Evolutionary conservation across 1,140 invertebrate species (phyloP).

Genomic region (Calephelis nemesis): DNA sequence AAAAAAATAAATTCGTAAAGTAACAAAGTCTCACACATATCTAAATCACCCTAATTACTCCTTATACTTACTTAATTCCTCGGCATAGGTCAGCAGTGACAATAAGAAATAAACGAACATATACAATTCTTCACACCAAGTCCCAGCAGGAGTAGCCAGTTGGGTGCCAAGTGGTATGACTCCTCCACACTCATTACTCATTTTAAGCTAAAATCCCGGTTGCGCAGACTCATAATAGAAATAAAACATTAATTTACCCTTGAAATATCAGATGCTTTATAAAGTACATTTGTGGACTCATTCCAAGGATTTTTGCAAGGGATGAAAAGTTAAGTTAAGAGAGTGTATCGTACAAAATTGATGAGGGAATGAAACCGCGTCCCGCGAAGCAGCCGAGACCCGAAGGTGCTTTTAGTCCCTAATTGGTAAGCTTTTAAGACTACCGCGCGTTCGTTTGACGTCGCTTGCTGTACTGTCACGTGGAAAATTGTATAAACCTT

Average conservation of each 20-base stretch:
- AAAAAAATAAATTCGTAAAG: too few species aligned
- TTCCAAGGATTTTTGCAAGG: conserved; percentile 30
- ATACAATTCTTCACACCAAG: too few species aligned
- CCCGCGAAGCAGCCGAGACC: conserved; percentile 47
- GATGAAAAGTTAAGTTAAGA: conserved; percentile 52
- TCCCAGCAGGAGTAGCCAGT: too few species aligned
- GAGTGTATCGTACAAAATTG: conserved; percentile 71
- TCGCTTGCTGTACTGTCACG: conserved; percentile 40
- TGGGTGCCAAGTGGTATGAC: too few species aligned
- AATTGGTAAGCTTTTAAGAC: conserved; percentile 80
- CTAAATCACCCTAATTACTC: too few species aligned
- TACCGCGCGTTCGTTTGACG: conserved; percentile 68
- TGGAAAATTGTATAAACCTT: conserved; percentile 19
- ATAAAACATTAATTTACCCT: background rate
- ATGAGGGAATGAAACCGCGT: conserved; percentile 64
- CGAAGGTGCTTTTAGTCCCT: conserved; percentile 78
- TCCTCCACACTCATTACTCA: too few species aligned
- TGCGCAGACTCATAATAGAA: too few species aligned
- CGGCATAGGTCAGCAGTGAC: too few species aligned
- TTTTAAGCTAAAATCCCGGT: too few species aligned
- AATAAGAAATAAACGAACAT: too few species aligned
- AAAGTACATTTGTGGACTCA: conserved; percentile 7
- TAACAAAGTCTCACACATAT: too few species aligned
- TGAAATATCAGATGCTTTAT: conserved; percentile 6
- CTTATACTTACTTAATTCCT: too few species aligned